phyloP scores from a whole-genome alignment of 1,140 invertebrate species.

The Pachyrhynchus sulphureomaculatus region DNA sequence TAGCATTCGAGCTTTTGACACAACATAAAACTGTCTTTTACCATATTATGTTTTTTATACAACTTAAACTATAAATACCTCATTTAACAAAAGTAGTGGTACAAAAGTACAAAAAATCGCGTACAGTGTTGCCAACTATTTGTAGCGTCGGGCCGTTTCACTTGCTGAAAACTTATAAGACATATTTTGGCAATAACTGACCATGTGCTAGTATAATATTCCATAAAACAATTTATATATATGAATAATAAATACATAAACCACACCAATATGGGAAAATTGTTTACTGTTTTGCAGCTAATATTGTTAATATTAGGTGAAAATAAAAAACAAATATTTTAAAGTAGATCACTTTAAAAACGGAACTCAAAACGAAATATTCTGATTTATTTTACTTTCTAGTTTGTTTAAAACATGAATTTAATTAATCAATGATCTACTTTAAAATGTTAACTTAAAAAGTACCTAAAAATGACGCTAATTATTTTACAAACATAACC shows the following conservation, averaged over 20 bases:
- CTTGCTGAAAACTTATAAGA: conserved; percentile 44
- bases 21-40: conserved; percentile 7
- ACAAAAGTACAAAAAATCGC: conserved; percentile 41
- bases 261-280: neutral
- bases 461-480: too few species aligned
- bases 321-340: too few species aligned
- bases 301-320: too few species aligned
- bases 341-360: too few species aligned
- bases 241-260: conserved; percentile 7
- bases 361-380: too few species aligned
- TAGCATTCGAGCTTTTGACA: conserved; percentile 6
- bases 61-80: conserved; percentile 36
- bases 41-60: conserved; percentile 14
- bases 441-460: too few species aligned
- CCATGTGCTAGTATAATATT: conserved; percentile 10
- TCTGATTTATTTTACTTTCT: too few species aligned
- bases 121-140: conserved; percentile 34
- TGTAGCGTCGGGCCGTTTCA: conserved; percentile 27
- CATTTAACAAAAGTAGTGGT: conserved; percentile 32
- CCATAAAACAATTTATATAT: conserved; percentile 1
- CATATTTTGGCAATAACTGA: conserved; percentile 19
- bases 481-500: too few species aligned
- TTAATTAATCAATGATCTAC: too few species aligned
- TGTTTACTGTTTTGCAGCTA: too few species aligned
- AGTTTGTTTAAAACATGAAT: too few species aligned